These are phyloP conservation scores for Hydrocynus forskahlii DNA, from an alignment of 2,797 vertebrate genomes.

Conservation along the genomic window DNA sequence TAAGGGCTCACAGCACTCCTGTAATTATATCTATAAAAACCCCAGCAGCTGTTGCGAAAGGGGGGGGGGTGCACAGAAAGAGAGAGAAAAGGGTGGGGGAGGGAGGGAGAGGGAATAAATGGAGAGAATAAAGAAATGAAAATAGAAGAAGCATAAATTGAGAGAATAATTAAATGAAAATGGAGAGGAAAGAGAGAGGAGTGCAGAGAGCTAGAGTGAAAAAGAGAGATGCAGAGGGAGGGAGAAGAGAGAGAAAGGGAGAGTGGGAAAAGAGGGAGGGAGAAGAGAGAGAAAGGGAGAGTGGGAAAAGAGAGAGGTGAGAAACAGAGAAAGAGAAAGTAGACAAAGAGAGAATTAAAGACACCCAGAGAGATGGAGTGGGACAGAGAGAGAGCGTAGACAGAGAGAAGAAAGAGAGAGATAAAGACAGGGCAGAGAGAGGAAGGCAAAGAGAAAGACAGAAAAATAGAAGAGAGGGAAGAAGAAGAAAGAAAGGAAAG, in stretches of 20 bases:
- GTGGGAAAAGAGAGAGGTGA: too few relatives aligned
- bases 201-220: too few relatives aligned
- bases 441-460: neutral
- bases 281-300: neutral
- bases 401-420: neutral
- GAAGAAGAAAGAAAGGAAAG: neutral
- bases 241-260: too few relatives aligned
- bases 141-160: neutral
- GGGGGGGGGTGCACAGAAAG: slow-evolving; percentile 54
- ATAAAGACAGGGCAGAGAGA: neutral
- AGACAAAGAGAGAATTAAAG: too few relatives aligned
- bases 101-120: too few relatives aligned
- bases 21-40: slow-evolving; percentile 67
- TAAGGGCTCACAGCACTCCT: slow-evolving; percentile 56
- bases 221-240: neutral
- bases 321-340: neutral
- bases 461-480: neutral
- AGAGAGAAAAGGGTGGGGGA: too few relatives aligned
- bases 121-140: too few relatives aligned
- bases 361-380: neutral
- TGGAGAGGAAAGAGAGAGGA: neutral
- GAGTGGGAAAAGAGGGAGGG: neutral
- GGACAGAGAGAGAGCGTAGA: neutral
- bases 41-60: slow-evolving; percentile 67
- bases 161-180: neutral